These are phyloP conservation scores for Thalassaphorura encarpata DNA, from an alignment of 1,140 invertebrate species.

Conservation along the genomic window DNA sequence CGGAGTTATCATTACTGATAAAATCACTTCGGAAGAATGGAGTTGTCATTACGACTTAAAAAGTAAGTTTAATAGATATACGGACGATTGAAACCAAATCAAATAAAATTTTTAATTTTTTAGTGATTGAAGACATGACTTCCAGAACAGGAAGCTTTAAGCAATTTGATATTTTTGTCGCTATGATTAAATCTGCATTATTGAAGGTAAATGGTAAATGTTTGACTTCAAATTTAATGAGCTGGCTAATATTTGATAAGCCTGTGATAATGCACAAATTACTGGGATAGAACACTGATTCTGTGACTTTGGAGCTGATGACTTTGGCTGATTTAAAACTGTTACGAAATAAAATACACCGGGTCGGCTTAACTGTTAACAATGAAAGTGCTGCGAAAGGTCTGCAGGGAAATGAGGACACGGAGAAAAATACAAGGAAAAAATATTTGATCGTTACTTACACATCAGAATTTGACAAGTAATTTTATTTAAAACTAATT, in stretches of 20 bases:
- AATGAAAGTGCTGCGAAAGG: neutral
- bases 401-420: neutral
- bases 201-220: conserved; percentile 38
- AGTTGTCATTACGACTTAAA: conserved; percentile 42
- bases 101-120: conserved; percentile 13
- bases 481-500: conserved; percentile 4
- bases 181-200: conserved; percentile 45
- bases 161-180: conserved; percentile 43
- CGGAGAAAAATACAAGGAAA: neutral
- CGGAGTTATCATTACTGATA: conserved; percentile 34
- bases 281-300: neutral
- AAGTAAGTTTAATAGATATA: conserved; percentile 35
- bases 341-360: conserved; percentile 33
- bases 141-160: conserved; percentile 46
- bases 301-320: conserved; percentile 39
- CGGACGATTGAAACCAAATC: neutral
- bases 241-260: neutral
- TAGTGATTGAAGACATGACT: conserved; percentile 45
- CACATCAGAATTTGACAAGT: conserved; percentile 42
- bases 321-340: conserved; percentile 40
- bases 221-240: neutral
- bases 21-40: conserved; percentile 45
- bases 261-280: neutral
- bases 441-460: conserved; percentile 42
- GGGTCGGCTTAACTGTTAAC: neutral